These are phyloP conservation scores for Scaptomyza cyrtandrae DNA, from an alignment of 2,888 invertebrate species.

Conservation along the genomic window DNA sequence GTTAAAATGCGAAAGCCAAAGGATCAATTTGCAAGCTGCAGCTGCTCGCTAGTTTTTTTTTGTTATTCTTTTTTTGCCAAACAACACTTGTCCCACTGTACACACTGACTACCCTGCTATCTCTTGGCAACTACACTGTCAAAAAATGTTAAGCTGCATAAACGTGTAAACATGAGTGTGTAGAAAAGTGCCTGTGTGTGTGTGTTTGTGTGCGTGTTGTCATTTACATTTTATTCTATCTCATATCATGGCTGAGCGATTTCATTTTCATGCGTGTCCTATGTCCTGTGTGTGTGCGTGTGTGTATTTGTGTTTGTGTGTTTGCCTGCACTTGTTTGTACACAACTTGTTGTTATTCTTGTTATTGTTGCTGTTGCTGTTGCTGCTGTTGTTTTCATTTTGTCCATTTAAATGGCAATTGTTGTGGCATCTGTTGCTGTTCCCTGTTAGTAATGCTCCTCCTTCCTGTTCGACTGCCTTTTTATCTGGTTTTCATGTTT, in stretches of 20 bases:
- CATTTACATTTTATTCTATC: slow-evolving; percentile 68
- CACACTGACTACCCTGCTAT: slow-evolving; percentile 13
- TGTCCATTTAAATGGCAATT: slow-evolving; percentile 64
- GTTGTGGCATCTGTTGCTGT: slow-evolving; percentile 75
- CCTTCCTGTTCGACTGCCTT: slow-evolving; percentile 4
- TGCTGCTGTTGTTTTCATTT: slow-evolving; percentile 46
- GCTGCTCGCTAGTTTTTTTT: slow-evolving; percentile 7
- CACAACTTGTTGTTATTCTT: slow-evolving; percentile 43
- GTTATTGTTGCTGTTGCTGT: slow-evolving; percentile 34
- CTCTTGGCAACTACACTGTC: slow-evolving; percentile 57
- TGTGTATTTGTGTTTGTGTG: slow-evolving; percentile 9
- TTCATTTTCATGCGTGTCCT: slow-evolving; percentile 70
- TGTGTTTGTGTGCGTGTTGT: slow-evolving; percentile 14
- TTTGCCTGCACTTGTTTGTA: slow-evolving; percentile 41
- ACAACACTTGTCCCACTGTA: slow-evolving; percentile 39
- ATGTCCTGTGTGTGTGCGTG: slow-evolving; percentile 5
- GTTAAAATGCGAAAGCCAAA: slow-evolving; percentile 51
- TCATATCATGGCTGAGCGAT: slow-evolving; percentile 60
- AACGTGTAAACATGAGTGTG: slow-evolving; percentile 47
- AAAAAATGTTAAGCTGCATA: slow-evolving; percentile 67
- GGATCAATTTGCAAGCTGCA: slow-evolving; percentile 60
- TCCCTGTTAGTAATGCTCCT: slow-evolving; percentile 17
- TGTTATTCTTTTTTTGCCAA: too few species aligned
- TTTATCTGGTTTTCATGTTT: slow-evolving; percentile 68
- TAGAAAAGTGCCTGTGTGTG: background rate